Conservation (phyloP, 53 echinoderm and acorn worm species). For the Holothuria leucospilota region DNA sequence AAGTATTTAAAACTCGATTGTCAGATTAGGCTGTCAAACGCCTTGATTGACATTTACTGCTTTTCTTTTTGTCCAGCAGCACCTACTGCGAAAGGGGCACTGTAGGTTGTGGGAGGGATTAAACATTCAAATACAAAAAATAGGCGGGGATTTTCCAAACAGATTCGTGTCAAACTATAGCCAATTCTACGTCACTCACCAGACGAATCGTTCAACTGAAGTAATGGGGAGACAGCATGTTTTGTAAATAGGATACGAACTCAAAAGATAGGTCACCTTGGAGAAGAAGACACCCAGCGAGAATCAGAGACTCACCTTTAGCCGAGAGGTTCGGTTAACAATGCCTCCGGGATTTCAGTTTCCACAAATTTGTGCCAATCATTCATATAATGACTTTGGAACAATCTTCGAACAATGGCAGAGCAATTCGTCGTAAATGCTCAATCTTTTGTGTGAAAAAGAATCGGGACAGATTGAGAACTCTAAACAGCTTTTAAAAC, state of each 20-base stretch:
- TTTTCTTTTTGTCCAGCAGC: too few relatives aligned
- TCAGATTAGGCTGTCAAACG: constrained; percentile 34
- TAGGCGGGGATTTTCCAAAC: constrained; percentile 43
- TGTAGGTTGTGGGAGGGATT: constrained; percentile 12
- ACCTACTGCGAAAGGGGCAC: background rate
- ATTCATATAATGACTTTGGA: background rate
- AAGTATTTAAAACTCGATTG: constrained; percentile 39
- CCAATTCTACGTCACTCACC: too few relatives aligned
- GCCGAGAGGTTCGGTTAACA: background rate
- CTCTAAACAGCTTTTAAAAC: too few relatives aligned
- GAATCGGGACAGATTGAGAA: too few relatives aligned
- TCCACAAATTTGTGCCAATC: constrained; percentile 43
- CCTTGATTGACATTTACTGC: background rate
- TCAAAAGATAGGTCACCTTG: background rate
- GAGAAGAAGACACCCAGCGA: constrained; percentile 2
- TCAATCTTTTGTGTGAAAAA: constrained; percentile 3
- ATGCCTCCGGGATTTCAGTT: background rate
- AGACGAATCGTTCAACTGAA: too few relatives aligned
- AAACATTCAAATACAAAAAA: background rate
- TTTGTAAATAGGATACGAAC: too few relatives aligned
- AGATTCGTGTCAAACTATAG: background rate
- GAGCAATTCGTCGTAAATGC: background rate
- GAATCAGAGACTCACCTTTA: background rate
- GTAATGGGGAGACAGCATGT: too few relatives aligned
- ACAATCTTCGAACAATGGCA: constrained; percentile 14